These are phyloP conservation scores for Triplophysa dalaica DNA, from an alignment of 2,113 vertebrate genomes.

Conservation along the genomic window DNA sequence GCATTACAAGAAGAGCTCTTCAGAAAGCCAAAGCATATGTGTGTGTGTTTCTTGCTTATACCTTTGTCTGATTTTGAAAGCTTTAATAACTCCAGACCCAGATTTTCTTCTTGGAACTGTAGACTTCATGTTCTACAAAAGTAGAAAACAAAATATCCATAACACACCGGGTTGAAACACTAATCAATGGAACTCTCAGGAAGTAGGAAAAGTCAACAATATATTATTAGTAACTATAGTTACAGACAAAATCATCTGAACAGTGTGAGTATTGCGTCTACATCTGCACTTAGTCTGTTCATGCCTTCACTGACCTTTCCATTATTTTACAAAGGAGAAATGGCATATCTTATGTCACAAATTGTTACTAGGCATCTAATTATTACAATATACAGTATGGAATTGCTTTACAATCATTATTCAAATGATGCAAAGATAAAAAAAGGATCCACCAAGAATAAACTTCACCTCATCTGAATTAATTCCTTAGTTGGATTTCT, in stretches of 20 bases:
- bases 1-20: not conserved
- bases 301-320: too few species aligned
- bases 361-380: too few species aligned
- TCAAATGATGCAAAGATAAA: too few species aligned
- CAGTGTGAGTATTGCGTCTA: not conserved
- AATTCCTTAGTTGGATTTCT: too few species aligned
- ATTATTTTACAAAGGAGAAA: not conserved
- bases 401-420: too few species aligned
- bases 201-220: not conserved
- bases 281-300: too few species aligned
- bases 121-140: conserved; percentile 24
- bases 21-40: not conserved
- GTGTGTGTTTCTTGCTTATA: not conserved
- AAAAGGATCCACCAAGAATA: too few species aligned
- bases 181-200: not conserved
- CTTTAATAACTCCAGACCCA: conserved; percentile 5
- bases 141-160: not conserved
- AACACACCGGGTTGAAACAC: not conserved
- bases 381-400: too few species aligned
- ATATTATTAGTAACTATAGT: not conserved
- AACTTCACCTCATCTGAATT: too few species aligned
- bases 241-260: not conserved
- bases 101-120: conserved; percentile 30
- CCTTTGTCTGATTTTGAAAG: conserved; percentile 34
- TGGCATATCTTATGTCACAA: not conserved